Evolutionary conservation across 2,888 invertebrate species (phyloP), one percentile per base, ranked within the genome.

Genomic region (Hirtodrosophila trivittata): DNA sequence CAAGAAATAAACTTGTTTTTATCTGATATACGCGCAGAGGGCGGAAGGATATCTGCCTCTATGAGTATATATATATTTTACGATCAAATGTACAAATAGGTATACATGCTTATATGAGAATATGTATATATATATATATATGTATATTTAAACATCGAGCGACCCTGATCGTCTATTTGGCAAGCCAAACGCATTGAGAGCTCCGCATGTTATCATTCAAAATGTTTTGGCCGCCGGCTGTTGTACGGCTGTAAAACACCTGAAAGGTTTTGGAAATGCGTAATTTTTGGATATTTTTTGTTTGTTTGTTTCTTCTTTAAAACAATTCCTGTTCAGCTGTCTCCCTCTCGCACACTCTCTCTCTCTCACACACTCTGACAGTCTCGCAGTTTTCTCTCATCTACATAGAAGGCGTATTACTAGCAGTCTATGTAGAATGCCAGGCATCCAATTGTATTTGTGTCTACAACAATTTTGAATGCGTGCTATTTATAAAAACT

Each of bases 401-500:
- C 69, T 74, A 74, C 71, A 72, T 72, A 74, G 74, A 72, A 62
- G 78, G 69, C 83, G 65, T 66, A 77, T 80, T 67, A 62, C 73
- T 70, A 39, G 74, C 59, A 32, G 45, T 65, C 46, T 43, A 18
- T 54, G 52, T 37, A 35, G 38, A 14, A 32, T 9, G 39, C 28
- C 13, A 42, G 62, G 67, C 67, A 65, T 62, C 55, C 70, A 58
- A 47, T 52, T 71, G 60, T 75, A 45, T 69, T 57, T 64, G 81
- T 63, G 59, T 67, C 67, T 63, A 49, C 69, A 69, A 73, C 55
- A 65, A 75, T 67, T 72, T 51, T 54, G 16, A 73, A 75, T 75
- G 80, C 58, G 72, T 66, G 83, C 87, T 89, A 89, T 89, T 89
- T 89, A 81, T 86, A 85, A 80, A 75, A 78, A 68, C 71, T 75